Evolutionary conservation across 2,113 vertebrate genomes (phyloP).

Genomic region (Callaeas wilsoni): DNA sequence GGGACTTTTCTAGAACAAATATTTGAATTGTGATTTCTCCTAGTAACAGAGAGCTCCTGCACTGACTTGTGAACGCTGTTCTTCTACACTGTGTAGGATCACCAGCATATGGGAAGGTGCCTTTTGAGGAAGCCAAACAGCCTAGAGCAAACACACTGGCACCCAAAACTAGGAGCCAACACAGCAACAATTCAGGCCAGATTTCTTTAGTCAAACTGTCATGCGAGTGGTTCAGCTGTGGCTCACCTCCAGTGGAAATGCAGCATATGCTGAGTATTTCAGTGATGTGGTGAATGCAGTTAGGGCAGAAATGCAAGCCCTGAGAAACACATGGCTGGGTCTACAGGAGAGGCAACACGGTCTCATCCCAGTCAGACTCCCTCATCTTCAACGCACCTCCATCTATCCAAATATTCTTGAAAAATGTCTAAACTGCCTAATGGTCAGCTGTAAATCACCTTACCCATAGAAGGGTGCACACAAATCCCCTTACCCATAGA

Average conservation of each 20-base stretch:
- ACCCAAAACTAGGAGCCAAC: neutral
- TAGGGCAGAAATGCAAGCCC: constrained; percentile 2
- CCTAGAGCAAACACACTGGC: neutral
- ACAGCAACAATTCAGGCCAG: neutral
- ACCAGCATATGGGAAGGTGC: neutral
- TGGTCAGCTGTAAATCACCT: neutral
- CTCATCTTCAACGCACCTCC: neutral
- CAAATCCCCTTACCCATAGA: neutral
- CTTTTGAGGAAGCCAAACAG: neutral
- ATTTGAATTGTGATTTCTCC: neutral
- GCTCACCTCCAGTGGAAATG: neutral
- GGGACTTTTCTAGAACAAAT: neutral
- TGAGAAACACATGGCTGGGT: neutral
- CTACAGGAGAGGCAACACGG: neutral
- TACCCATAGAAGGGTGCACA: neutral
- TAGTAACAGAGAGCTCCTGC: neutral
- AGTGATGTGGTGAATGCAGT: neutral
- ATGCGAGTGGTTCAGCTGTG: neutral
- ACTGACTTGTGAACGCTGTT: neutral
- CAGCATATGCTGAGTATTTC: constrained; percentile 8
- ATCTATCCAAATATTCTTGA: neutral
- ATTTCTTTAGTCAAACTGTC: neutral
- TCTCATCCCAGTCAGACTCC: neutral
- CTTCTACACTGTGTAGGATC: fast-evolving
- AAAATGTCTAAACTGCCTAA: neutral